A percentile compares a stretch with the other conserved stretches of the same genome.
phyloP scores from a whole-genome alignment of 30 jellyfish, hydroid and myxozoan genomes.

The Cassiopea xamachana region DNA sequence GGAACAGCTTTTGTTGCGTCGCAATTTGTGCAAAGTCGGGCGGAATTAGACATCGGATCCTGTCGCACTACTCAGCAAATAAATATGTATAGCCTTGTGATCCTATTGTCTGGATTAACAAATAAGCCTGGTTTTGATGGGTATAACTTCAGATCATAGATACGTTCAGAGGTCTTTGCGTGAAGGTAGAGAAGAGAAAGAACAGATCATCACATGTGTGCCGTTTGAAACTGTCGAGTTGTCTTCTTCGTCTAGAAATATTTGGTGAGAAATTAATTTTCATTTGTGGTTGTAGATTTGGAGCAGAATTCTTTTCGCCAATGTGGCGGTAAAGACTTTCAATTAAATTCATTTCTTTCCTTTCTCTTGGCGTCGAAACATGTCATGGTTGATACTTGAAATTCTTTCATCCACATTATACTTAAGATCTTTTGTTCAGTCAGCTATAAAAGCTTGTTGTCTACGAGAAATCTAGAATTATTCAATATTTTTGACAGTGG shows the following conservation, averaged over 20 bases:
- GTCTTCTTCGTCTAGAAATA: background rate
- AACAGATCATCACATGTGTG: too few species aligned
- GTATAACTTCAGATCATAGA: background rate
- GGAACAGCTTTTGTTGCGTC: slow-evolving; percentile 2
- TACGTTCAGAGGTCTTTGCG: background rate
- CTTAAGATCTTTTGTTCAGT: too few species aligned
- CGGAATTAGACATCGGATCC: slow-evolving; percentile 9
- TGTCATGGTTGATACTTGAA: too few species aligned
- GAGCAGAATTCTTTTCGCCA: too few species aligned
- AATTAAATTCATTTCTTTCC: too few species aligned
- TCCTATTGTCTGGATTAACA: slow-evolving; percentile 19
- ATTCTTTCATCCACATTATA: too few species aligned
- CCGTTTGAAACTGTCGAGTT: background rate
- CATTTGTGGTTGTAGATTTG: background rate
- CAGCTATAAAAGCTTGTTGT: too few species aligned
- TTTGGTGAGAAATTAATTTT: background rate
- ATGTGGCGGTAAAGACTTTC: too few species aligned
- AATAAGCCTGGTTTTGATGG: background rate
- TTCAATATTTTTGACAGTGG: too few species aligned
- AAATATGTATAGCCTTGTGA: slow-evolving; percentile 16
- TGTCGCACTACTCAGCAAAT: slow-evolving; percentile 36
- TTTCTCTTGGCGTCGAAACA: too few species aligned
- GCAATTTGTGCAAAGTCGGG: slow-evolving; percentile 29
- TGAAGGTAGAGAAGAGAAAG: background rate
- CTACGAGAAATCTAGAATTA: too few species aligned